A percentile compares a stretch with the other conserved stretches of the same genome.
Conservation (phyloP, 2,888 invertebrate species). For the Drosophila austrosaltans region DNA sequence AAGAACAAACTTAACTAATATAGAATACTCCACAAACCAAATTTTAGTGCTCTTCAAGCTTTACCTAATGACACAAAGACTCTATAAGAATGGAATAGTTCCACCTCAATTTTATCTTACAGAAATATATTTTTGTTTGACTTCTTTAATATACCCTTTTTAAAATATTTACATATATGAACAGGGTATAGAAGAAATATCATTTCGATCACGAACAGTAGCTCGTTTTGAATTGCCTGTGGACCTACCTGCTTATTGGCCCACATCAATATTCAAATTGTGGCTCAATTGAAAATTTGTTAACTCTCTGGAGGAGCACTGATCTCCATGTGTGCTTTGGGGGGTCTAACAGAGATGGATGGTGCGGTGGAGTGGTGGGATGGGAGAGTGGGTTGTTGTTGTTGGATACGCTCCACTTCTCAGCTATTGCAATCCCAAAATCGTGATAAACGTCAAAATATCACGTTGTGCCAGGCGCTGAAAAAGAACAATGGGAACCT, state of each 20-base stretch:
- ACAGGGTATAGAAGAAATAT: constrained; percentile 20
- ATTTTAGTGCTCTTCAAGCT: too few relatives aligned
- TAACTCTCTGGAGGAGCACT: constrained; percentile 49
- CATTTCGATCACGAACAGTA: constrained; percentile 63
- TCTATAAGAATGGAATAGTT: too few relatives aligned
- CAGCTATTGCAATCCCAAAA: constrained; percentile 52
- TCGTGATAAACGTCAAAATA: constrained; percentile 80
- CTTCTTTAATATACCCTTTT: neutral
- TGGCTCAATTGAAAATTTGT: constrained; percentile 79
- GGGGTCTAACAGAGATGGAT: neutral
- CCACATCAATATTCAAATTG: constrained; percentile 79
- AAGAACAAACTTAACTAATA: too few relatives aligned
- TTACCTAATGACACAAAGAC: too few relatives aligned
- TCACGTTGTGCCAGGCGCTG: constrained; percentile 64
- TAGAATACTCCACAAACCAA: too few relatives aligned
- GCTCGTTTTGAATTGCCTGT: constrained; percentile 32
- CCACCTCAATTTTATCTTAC: too few relatives aligned
- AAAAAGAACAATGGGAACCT: constrained; percentile 62
- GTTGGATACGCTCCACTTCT: constrained; percentile 4
- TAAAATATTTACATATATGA: neutral
- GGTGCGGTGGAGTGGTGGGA: neutral
- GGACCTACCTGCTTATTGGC: constrained; percentile 12
- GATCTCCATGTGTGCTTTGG: constrained; percentile 27
- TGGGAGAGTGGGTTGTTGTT: neutral
- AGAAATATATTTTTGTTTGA: too few relatives aligned